A percentile compares a stretch with the other conserved stretches of the same genome.
Evolutionary conservation across 1,140 invertebrate species (phyloP).

Genomic region (Ips typographus): DNA sequence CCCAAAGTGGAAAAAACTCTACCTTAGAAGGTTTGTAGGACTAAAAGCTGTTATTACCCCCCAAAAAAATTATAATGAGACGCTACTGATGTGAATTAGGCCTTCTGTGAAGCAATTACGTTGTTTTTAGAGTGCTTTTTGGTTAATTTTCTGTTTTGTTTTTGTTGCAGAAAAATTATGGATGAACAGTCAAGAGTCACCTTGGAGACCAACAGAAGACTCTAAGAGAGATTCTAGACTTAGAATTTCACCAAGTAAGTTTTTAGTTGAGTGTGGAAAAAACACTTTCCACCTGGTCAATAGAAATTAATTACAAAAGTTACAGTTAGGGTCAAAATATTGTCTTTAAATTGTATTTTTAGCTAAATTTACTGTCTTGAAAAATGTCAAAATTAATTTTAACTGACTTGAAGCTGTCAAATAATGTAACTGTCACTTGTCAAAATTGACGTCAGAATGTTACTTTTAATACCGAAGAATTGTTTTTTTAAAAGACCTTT

Average conservation of each 20-base stretch:
- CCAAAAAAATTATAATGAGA: conserved; percentile 16
- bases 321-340: too few species aligned
- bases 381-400: too few species aligned
- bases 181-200: conserved; percentile 51
- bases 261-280: neutral
- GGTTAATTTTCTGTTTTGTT: conserved; percentile 8
- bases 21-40: conserved; percentile 3
- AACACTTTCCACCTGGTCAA: too few species aligned
- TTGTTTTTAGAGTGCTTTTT: conserved; percentile 1
- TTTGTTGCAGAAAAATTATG: conserved; percentile 53
- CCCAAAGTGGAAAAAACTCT: conserved; percentile 7
- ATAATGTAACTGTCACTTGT: too few species aligned
- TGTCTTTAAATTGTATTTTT: too few species aligned
- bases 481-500: too few species aligned
- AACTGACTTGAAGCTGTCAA: too few species aligned
- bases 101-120: conserved; percentile 7
- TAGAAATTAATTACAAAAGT: too few species aligned
- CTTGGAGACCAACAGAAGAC: conserved; percentile 50
- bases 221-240: conserved; percentile 50
- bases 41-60: conserved; percentile 20
- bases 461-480: too few species aligned
- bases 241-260: conserved; percentile 49
- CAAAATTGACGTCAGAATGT: too few species aligned
- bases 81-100: conserved; percentile 9
- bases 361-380: too few species aligned